These are phyloP conservation scores for Dipodomys stephensi DNA, from an alignment of 2,113 vertebrate genomes.

Conservation along the genomic window DNA sequence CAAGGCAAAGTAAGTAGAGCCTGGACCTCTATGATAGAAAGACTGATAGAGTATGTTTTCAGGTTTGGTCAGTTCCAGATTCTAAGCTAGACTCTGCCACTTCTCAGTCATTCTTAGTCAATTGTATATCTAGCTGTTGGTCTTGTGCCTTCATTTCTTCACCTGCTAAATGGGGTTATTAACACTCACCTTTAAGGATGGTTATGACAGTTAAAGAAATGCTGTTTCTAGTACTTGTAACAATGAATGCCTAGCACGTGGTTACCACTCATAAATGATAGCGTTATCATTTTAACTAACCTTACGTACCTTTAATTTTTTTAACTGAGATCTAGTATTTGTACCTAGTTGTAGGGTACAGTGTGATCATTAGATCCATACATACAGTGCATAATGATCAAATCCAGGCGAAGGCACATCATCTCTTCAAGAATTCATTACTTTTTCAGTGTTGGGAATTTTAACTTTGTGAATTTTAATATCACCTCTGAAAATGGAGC, in stretches of 20 bases:
- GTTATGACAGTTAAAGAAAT: constrained; percentile 1
- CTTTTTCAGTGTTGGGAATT: neutral
- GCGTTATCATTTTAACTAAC: constrained; percentile 23
- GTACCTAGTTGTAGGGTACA: neutral
- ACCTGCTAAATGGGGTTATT: constrained; percentile 1
- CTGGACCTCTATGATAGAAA: neutral
- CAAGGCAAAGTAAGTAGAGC: neutral
- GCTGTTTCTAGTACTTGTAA: neutral
- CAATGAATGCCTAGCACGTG: neutral
- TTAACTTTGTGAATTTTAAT: neutral
- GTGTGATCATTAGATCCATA: neutral
- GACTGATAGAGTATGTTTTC: neutral
- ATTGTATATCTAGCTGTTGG: no score
- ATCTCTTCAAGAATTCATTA: neutral
- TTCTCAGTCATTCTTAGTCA: neutral
- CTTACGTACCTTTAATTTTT: neutral
- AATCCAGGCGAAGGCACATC: no score
- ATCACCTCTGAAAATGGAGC: neutral
- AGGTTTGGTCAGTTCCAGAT: neutral
- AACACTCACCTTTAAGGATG: neutral
- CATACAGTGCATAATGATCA: neutral
- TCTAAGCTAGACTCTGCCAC: neutral
- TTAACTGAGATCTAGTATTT: neutral
- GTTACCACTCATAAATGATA: neutral
- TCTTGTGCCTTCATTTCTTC: neutral